Base-by-base conservation (phyloP, 2,888 invertebrate species). In the Eretmocerus hayati region DNA sequence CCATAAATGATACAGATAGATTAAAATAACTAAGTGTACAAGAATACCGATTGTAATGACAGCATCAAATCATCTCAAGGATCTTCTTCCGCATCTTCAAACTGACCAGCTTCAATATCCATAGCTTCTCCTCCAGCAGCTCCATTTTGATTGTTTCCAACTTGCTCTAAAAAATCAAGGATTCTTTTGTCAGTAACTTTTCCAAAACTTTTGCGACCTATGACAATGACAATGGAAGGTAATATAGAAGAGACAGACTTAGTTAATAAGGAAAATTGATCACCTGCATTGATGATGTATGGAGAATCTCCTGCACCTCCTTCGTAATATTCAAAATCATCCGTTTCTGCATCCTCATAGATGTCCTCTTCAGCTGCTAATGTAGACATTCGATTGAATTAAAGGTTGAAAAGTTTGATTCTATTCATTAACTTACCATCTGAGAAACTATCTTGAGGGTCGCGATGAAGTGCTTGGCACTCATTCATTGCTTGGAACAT, bases 381-480 rank as follows among this genome's bases (percentile, higher is more conserved):
- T 36, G 20, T 36, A 31, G n/a, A 36, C 20, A 30, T 39, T 35
- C 16, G 15, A 26, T 38, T 23, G 15, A 16, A 6, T 39, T 39
- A 5, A 23, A 31, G 33, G 15, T 42, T 20, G 26, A 21, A 11
- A 37, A 45, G 1, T 41, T 23, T 8, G 21, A n/a, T 23, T 9
- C 13, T 30, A 21, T 21, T 3, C 5, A 33, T 4, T n/a, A 33
- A 22, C 13, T 53, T 65, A 74, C 74, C 74, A 54, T 74, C 75
- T 16, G 75, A 74, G 56, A 74, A 68, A 53, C 74, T 79, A 45
- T 86, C 84, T 36, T 78, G 76, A 11, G 85, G 83, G 69, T 89
- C 88, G 3, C 89, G 90, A 75, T 90, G 86, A 51, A 90, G 73
- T 15, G 81, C 79, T 71, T 90, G 89, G 62, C 90, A 89, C 36